phyloP scores from a whole-genome alignment of 2,113 vertebrate genomes.

The Ptilorrhoa leucosticta region DNA sequence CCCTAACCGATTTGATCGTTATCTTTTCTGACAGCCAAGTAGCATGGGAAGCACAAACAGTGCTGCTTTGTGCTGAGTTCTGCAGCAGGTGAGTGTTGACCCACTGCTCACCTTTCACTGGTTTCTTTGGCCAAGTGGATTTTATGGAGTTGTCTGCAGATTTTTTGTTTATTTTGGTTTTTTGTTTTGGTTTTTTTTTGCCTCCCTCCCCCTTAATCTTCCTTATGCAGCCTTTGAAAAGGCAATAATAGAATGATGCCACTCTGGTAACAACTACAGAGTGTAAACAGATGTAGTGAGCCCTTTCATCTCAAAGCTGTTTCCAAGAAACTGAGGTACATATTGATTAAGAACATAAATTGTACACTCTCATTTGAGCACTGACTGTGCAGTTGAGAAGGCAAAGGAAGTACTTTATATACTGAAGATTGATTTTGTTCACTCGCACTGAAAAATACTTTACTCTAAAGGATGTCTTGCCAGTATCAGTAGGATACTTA shows the following conservation, averaged over 20 bases:
- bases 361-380: not conserved
- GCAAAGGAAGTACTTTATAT: not conserved
- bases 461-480: not conserved
- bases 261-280: not conserved
- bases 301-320: not conserved
- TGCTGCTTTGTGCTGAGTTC: not conserved
- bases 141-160: not conserved
- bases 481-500: not conserved
- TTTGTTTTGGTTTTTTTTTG: not conserved
- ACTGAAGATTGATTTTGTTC: not conserved
- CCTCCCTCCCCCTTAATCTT: not conserved
- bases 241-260: not conserved
- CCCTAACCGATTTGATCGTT: not conserved
- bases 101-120: not conserved
- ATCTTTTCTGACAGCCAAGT: not conserved
- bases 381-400: not conserved
- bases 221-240: not conserved
- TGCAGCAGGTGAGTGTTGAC: not conserved
- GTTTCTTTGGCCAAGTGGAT: not conserved
- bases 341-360: not conserved
- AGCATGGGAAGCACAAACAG: not conserved
- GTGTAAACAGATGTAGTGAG: not conserved
- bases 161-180: not conserved
- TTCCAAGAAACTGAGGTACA: not conserved
- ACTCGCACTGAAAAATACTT: not conserved